These are phyloP conservation scores for Botia almorhae DNA, from an alignment of 2,797 vertebrate genomes.

Conservation along the genomic window DNA sequence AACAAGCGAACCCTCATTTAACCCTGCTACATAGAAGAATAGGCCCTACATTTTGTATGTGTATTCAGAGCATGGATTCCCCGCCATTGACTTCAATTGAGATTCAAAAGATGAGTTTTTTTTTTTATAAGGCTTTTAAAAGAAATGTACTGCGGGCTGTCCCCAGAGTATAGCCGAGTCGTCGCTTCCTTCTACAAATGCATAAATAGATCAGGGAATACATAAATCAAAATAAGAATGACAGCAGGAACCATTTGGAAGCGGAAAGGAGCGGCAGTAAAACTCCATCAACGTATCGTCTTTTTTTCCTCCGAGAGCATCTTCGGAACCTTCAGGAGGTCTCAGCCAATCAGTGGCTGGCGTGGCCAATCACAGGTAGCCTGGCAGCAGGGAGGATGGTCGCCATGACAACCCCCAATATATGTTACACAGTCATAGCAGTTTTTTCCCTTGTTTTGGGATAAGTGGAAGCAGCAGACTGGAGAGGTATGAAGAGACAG, in stretches of 20 bases:
- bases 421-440: slow-evolving; percentile 60
- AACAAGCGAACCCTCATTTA: slow-evolving; percentile 71
- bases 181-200: slow-evolving; percentile 75
- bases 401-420: slow-evolving; percentile 76
- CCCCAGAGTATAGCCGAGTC: slow-evolving; percentile 74
- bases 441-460: slow-evolving; percentile 54
- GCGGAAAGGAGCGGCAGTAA: slow-evolving; percentile 78
- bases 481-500: slow-evolving; percentile 31
- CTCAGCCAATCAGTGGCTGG: slow-evolving; percentile 76
- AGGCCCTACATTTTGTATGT: slow-evolving; percentile 71
- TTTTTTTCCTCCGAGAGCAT: slow-evolving; percentile 64
- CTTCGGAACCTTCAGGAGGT: slow-evolving; percentile 64
- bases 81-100: slow-evolving; percentile 72
- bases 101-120: slow-evolving; percentile 69
- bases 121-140: slow-evolving; percentile 72
- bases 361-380: slow-evolving; percentile 79
- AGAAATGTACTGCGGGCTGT: slow-evolving; percentile 78
- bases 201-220: slow-evolving; percentile 84
- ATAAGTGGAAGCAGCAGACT: slow-evolving; percentile 62
- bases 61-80: slow-evolving; percentile 73
- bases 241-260: slow-evolving; percentile 80
- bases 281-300: slow-evolving; percentile 80
- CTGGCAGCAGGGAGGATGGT: slow-evolving; percentile 74
- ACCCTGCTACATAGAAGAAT: slow-evolving; percentile 77
- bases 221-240: slow-evolving; percentile 86